These are phyloP conservation scores for Calameuta idolon DNA, from an alignment of 2,888 invertebrate genomes.

Conservation along the genomic window DNA sequence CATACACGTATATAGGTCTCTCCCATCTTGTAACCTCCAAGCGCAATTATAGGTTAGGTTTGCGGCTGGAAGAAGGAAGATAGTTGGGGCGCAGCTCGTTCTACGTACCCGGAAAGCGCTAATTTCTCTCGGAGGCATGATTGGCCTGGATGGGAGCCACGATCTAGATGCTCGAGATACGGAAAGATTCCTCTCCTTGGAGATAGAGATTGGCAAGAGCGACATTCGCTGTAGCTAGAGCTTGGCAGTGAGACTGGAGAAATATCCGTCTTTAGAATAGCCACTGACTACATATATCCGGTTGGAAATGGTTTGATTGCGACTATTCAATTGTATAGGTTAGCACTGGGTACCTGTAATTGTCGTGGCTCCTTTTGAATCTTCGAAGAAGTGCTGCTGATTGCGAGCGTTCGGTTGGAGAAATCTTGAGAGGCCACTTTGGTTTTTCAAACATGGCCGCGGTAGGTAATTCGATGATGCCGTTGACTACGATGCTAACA, in stretches of 20 bases:
- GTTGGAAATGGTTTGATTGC: not conserved
- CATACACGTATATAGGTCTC: not conserved
- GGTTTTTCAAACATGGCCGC: not conserved
- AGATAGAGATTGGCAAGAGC: not conserved
- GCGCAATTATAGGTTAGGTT: not conserved
- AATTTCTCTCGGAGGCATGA: slow-evolving; percentile 36
- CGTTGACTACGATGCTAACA: not conserved
- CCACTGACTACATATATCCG: not conserved
- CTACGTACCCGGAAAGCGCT: slow-evolving; percentile 27
- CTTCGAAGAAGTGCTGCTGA: not conserved
- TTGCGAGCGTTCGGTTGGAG: not conserved
- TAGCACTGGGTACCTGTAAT: not conserved
- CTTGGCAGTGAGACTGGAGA: not conserved
- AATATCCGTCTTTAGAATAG: not conserved
- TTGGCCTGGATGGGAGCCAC: slow-evolving; percentile 37
- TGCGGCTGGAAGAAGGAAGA: not conserved
- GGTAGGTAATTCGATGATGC: not conserved
- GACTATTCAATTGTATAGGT: not conserved
- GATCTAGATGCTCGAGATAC: slow-evolving; percentile 17
- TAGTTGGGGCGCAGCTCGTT: not conserved
- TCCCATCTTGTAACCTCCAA: not conserved
- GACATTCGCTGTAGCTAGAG: not conserved
- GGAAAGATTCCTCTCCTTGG: not conserved
- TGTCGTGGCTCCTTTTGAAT: not conserved
- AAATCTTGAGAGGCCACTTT: not conserved